Base-by-base conservation (phyloP, 2,113 vertebrate genomes). In the Procavia capensis region DNA sequence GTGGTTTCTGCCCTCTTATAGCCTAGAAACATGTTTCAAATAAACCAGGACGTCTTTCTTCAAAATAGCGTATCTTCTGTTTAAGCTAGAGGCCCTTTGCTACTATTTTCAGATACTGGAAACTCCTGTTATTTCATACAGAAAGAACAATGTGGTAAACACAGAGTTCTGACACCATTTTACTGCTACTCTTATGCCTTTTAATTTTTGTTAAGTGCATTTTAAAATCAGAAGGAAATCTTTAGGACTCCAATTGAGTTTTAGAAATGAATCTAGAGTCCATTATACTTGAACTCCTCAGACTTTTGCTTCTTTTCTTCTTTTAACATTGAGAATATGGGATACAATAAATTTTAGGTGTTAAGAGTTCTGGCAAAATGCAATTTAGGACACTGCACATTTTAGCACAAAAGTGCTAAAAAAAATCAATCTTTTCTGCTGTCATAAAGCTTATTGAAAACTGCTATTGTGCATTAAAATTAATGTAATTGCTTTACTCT, bases 391-490 rank as follows among this genome's bases (percentile, higher is more conserved):
- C 61, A 95, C 36, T 89, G 39, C 7, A 9, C 5, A 2, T 54
- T 88, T 98, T 96, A 91, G 82, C 54, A 94, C 75, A 97, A 93
- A 93, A 19, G 59, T 39, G 50, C n/a, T 96, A 41, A 96, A 97
- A 91, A 88, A 57, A n/a, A 84, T 97, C 97, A 72, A 96, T 98
- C 92, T 54, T 88, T 96, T 97, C 45, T 93, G 16, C 91, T 86
- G 43, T 88, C 96, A 54, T 95, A 93, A 97, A 97, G 91, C 92
- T 95, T 96, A 97, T 97, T 72, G 88, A 87, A 96, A 87, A 87
- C 54, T 78, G 82, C 93, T 76, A 66, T 92, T 88, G 20, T 95
- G 76, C 86, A 95, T 97, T 97, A 96, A 97, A 97, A 97, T 96
- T 96, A 95, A 97, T 66, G 34, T 83, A 88, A 95, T 89, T 59